Evolutionary conservation across 2,113 vertebrate genomes (phyloP).

Genomic region (Seriola rivoliana): DNA sequence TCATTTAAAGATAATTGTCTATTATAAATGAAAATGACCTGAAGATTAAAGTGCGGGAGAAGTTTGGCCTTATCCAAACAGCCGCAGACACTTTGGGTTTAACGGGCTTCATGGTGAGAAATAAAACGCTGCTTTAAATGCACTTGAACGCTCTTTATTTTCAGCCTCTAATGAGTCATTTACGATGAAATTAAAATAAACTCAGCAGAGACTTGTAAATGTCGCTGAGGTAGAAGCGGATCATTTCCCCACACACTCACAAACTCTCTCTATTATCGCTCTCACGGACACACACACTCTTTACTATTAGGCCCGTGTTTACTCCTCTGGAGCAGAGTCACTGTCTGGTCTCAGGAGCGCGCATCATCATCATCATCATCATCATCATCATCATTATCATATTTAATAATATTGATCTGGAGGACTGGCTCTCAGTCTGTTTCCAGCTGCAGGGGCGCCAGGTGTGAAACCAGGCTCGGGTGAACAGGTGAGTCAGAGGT

Average conservation of each 20-base stretch:
- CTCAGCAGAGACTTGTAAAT: conserved; percentile 5
- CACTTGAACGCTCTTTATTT: background rate
- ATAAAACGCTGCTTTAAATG: background rate
- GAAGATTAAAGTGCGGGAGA: background rate
- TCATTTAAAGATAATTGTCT: conserved; percentile 6
- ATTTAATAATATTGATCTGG: conserved; percentile 86
- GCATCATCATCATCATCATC: conserved; percentile 30
- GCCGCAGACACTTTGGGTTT: conserved; percentile 33
- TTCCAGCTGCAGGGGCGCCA: conserved; percentile 16
- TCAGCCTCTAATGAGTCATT: conserved; percentile 49
- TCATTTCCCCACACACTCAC: background rate
- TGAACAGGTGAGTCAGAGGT: too few species aligned
- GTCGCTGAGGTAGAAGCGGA: background rate
- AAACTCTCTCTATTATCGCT: background rate
- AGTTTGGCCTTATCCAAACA: background rate
- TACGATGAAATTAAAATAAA: conserved; percentile 38
- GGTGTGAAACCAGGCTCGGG: background rate
- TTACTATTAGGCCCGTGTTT: background rate
- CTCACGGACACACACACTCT: background rate
- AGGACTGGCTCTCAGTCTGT: conserved; percentile 1
- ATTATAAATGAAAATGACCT: background rate
- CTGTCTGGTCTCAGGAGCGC: background rate
- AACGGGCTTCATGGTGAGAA: conserved; percentile 29
- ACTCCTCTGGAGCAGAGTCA: background rate
- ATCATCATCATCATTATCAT: conserved; percentile 63